Percentiles rank a stretch among this genome's conserved stretches.
These are phyloP conservation scores for Drosophila sechellia DNA, from an alignment of 1,140 invertebrate genomes.

Conservation along the genomic window DNA sequence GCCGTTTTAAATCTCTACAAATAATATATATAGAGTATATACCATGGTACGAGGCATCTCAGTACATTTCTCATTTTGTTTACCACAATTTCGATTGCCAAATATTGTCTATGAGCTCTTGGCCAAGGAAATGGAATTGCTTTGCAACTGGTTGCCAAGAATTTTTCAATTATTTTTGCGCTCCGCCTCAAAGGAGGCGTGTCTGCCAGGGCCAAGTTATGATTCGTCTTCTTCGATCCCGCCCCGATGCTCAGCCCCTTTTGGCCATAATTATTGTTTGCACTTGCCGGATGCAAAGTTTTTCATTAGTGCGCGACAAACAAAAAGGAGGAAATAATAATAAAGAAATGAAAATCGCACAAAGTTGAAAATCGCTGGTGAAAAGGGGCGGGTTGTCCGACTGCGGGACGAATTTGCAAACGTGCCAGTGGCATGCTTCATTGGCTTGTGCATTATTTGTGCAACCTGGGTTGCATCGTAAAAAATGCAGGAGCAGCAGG, in stretches of 20 bases:
- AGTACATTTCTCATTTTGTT: slow-evolving; percentile 15
- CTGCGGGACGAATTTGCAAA: slow-evolving; percentile 48
- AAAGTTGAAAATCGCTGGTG: slow-evolving; percentile 70
- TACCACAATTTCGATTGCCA: slow-evolving; percentile 23
- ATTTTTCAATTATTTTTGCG: slow-evolving; percentile 49
- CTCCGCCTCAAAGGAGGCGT: slow-evolving; percentile 11
- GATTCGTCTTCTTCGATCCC: slow-evolving; percentile 33
- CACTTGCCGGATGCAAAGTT: slow-evolving; percentile 48
- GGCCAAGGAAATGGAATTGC: slow-evolving; percentile 12
- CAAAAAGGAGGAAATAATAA: slow-evolving; percentile 40
- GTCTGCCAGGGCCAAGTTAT: slow-evolving; percentile 16
- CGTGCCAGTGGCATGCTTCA: slow-evolving; percentile 73
- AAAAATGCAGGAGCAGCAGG: slow-evolving; percentile 70
- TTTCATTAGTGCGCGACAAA: slow-evolving; percentile 54
- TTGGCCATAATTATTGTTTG: slow-evolving; percentile 52
- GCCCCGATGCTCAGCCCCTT: background rate
- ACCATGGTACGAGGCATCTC: background rate
- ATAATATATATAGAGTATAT: background rate
- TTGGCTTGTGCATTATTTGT: slow-evolving; percentile 82
- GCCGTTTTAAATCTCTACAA: too few species aligned
- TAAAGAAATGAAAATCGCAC: slow-evolving; percentile 62
- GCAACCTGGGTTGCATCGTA: slow-evolving; percentile 77
- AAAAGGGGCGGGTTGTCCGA: slow-evolving; percentile 12
- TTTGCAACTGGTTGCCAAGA: slow-evolving; percentile 14
- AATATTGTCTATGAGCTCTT: slow-evolving; percentile 10